These are phyloP conservation scores for Drosophila cognata DNA, from an alignment of 2,888 invertebrate species.

Conservation along the genomic window DNA sequence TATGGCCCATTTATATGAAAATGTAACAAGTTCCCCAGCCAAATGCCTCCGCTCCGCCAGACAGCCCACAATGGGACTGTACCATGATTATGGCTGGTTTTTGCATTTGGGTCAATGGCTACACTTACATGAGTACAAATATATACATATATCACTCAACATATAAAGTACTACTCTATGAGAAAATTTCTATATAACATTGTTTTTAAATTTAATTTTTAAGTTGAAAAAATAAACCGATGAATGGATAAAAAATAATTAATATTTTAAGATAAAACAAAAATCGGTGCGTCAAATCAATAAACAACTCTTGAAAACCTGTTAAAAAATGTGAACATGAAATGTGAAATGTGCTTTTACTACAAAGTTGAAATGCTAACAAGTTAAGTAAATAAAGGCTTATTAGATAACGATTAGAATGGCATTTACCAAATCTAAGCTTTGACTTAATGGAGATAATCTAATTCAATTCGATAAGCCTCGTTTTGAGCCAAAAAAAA, in stretches of 20 bases:
- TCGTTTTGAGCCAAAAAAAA: constrained; percentile 6
- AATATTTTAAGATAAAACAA: background rate
- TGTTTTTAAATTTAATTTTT: background rate
- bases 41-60: constrained; percentile 1
- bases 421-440: background rate
- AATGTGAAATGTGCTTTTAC: background rate
- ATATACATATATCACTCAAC: background rate
- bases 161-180: background rate
- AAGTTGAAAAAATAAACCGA: background rate
- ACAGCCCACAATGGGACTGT: constrained; percentile 11
- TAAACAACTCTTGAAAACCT: background rate
- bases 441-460: background rate
- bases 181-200: background rate
- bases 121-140: background rate
- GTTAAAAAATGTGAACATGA: background rate
- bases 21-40: constrained; percentile 19
- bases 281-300: background rate
- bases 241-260: background rate
- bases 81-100: constrained; percentile 27
- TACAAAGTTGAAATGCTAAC: background rate
- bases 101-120: constrained; percentile 52
- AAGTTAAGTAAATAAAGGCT: background rate
- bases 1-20: constrained; percentile 60
- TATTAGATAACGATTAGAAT: background rate
- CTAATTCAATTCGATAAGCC: constrained; percentile 5